A percentile compares a stretch with the other conserved stretches of the same genome.
Conservation (phyloP, 2,888 invertebrate species). For the Cataglyphis livida region DNA sequence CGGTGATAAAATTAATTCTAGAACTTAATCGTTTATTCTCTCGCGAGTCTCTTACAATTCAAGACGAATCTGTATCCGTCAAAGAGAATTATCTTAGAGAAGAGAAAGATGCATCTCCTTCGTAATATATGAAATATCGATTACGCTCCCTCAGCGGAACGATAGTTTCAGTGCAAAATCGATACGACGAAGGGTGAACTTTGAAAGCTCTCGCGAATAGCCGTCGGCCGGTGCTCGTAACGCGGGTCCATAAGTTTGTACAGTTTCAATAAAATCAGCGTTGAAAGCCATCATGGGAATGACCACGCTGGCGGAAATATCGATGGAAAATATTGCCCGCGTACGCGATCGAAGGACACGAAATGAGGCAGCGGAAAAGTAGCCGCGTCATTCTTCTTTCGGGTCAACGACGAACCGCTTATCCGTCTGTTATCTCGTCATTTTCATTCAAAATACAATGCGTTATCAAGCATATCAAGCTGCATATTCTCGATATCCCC, state of each 20-base stretch:
- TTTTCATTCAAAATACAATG: slow-evolving; percentile 1
- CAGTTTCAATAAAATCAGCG: slow-evolving; percentile 37
- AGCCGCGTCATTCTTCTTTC: neutral
- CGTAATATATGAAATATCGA: slow-evolving; percentile 25
- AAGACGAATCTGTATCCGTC: neutral
- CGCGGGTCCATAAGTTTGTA: neutral
- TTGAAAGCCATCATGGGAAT: neutral
- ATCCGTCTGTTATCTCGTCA: neutral
- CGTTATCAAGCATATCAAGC: neutral
- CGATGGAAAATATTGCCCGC: slow-evolving; percentile 10
- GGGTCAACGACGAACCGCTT: neutral
- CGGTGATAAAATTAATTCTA: neutral
- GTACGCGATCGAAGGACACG: no score
- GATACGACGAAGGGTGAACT: slow-evolving; percentile 8
- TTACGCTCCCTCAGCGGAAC: neutral
- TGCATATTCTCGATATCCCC: neutral
- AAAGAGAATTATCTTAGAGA: neutral
- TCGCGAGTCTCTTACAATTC: neutral
- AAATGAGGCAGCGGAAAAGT: no score
- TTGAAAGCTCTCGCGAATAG: neutral
- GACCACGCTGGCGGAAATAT: slow-evolving; percentile 12
- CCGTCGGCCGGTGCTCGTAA: neutral
- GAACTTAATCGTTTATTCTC: neutral
- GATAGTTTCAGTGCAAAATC: slow-evolving; percentile 3
- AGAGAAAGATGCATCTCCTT: neutral